Evolutionary conservation across 2,113 vertebrate genomes (phyloP).

Genomic region (Oncorhynchus clarkii): DNA sequence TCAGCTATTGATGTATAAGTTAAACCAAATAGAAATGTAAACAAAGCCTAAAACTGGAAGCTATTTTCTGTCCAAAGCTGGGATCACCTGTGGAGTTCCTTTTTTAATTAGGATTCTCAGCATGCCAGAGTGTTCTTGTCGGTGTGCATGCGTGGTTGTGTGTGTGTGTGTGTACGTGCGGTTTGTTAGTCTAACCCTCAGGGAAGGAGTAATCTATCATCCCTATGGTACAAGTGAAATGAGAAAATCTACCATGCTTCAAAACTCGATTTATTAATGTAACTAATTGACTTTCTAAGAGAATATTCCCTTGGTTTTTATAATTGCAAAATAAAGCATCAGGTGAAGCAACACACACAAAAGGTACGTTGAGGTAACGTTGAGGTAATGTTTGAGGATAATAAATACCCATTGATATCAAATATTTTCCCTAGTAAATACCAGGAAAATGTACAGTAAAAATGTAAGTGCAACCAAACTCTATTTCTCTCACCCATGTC

Average conservation of each 20-base stretch:
- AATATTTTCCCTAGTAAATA: no score
- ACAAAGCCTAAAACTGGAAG: not conserved
- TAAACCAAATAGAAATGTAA: not conserved
- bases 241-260: not conserved
- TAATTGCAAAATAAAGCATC: not conserved
- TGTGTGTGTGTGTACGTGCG: not conserved
- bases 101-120: constrained; percentile 5
- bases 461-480: not conserved
- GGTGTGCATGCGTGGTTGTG: not conserved
- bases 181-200: not conserved
- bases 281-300: not conserved
- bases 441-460: no score
- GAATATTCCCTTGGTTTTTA: not conserved
- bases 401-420: no score
- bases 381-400: no score
- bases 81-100: not conserved
- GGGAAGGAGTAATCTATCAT: not conserved
- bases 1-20: not conserved
- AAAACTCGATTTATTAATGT: not conserved
- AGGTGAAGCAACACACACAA: not conserved
- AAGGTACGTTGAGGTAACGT: not conserved
- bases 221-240: not conserved
- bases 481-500: not conserved
- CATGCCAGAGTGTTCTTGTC: not conserved
- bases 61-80: not conserved